Percentiles rank a stretch among this genome's conserved stretches.
phyloP scores from a whole-genome alignment of 2,888 invertebrate species.

The Caenorhabditis sp. region DNA sequence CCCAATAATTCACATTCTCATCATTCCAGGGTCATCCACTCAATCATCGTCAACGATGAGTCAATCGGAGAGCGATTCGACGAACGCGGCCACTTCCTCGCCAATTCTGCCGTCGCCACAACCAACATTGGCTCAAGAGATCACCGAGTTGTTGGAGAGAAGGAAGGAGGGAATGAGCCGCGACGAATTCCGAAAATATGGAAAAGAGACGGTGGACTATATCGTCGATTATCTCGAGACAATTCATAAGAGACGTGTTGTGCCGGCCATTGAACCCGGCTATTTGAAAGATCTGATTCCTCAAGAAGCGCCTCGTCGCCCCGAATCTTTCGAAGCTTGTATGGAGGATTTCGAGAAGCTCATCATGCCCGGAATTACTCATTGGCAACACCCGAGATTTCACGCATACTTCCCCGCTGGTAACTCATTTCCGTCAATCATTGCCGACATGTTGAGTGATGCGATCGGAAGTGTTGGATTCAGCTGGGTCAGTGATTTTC shows the following conservation, averaged over 20 bases:
- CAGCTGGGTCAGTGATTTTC: slow-evolving; percentile 82
- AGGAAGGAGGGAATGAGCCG: slow-evolving; percentile 55
- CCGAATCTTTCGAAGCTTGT: slow-evolving; percentile 87
- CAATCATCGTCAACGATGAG: slow-evolving; percentile 18
- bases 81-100: slow-evolving; percentile 40
- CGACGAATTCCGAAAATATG: slow-evolving; percentile 72
- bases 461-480: slow-evolving; percentile 97
- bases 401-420: slow-evolving; percentile 99
- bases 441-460: slow-evolving; percentile 95
- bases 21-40: slow-evolving; percentile 18
- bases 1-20: too few relatives aligned
- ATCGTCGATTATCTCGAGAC: slow-evolving; percentile 88
- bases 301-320: slow-evolving; percentile 82
- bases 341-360: slow-evolving; percentile 85
- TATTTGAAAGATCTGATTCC: slow-evolving; percentile 83
- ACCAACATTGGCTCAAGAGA: slow-evolving; percentile 9
- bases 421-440: slow-evolving; percentile 93
- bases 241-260: slow-evolving; percentile 83
- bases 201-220: slow-evolving; percentile 86
- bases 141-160: background rate
- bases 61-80: slow-evolving; percentile 19
- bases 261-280: slow-evolving; percentile 87
- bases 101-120: slow-evolving; percentile 42
- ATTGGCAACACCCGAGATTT: slow-evolving; percentile 98
- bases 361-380: slow-evolving; percentile 93